Evolutionary conservation across 2,797 vertebrate species (phyloP).

Genomic region (Eleutherodactylus coqui): DNA sequence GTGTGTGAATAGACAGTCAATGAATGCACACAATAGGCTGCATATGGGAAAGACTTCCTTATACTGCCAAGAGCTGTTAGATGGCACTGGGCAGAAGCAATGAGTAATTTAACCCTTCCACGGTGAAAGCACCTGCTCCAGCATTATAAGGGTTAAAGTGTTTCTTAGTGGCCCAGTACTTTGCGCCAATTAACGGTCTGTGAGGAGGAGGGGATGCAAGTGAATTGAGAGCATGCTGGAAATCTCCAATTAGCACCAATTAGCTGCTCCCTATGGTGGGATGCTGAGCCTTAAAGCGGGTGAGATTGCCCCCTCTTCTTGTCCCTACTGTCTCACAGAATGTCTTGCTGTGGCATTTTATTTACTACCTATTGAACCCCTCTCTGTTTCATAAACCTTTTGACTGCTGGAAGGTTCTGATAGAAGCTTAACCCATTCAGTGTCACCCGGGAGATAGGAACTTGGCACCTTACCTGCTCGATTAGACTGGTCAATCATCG

Average conservation of each 20-base stretch:
- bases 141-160: conserved; percentile 44
- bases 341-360: conserved; percentile 76
- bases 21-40: conserved; percentile 78
- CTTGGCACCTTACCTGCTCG: conserved; percentile 95
- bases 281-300: conserved; percentile 75
- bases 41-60: conserved; percentile 67
- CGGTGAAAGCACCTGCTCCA: conserved; percentile 51
- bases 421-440: conserved; percentile 40
- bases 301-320: conserved; percentile 58
- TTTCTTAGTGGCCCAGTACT: conserved; percentile 65
- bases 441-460: background rate
- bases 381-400: conserved; percentile 56
- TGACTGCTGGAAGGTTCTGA: conserved; percentile 40
- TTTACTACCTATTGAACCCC: conserved; percentile 59
- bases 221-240: conserved; percentile 88
- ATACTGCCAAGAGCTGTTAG: conserved; percentile 76
- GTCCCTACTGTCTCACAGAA: conserved; percentile 76
- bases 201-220: conserved; percentile 88
- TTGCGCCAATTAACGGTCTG: conserved; percentile 93
- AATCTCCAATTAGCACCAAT: conserved; percentile 97
- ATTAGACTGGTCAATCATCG: conserved; percentile 99
- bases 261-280: conserved; percentile 84
- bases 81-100: conserved; percentile 76
- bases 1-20: conserved; percentile 78
- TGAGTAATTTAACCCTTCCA: conserved; percentile 76